phyloP scores from a whole-genome alignment of 2,797 vertebrate genomes.

The Coregonus sp. region DNA sequence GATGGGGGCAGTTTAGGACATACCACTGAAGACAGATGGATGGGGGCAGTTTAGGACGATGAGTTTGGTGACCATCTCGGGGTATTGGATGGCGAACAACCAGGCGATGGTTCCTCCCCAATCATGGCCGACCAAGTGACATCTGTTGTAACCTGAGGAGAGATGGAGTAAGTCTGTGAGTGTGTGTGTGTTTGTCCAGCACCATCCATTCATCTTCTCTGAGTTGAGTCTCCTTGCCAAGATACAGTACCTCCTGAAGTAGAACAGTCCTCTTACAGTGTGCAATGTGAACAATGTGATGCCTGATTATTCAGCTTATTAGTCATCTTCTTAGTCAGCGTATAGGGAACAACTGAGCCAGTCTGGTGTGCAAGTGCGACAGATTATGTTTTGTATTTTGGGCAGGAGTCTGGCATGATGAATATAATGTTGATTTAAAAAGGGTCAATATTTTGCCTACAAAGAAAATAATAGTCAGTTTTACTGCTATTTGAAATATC shows the following conservation, averaged over 20 bases:
- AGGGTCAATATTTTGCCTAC: neutral
- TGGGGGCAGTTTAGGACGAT: conserved; percentile 97
- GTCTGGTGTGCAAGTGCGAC: neutral
- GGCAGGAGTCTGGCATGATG: neutral
- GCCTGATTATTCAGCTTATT: neutral
- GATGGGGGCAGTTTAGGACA: conserved; percentile 80
- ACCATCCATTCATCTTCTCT: conserved; percentile 19
- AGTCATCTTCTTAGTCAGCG: neutral
- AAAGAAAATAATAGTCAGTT: neutral
- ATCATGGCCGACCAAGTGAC: conserved; percentile 94
- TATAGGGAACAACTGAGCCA: neutral
- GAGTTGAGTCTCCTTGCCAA: neutral
- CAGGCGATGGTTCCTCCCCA: conserved; percentile 97
- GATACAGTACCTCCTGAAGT: neutral
- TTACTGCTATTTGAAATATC: neutral
- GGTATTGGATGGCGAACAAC: conserved; percentile 94
- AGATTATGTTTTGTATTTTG: neutral
- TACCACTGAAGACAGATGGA: conserved; percentile 93
- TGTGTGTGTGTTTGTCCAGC: neutral
- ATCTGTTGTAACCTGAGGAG: conserved; percentile 92
- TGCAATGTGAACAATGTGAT: neutral
- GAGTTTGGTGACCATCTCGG: conserved; percentile 96
- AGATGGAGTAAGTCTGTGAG: conserved; percentile 30
- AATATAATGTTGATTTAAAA: conserved; percentile 2
- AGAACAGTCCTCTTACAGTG: neutral